phyloP scores from a whole-genome alignment of 2,113 vertebrate species.

The Rhipidura dahli region DNA sequence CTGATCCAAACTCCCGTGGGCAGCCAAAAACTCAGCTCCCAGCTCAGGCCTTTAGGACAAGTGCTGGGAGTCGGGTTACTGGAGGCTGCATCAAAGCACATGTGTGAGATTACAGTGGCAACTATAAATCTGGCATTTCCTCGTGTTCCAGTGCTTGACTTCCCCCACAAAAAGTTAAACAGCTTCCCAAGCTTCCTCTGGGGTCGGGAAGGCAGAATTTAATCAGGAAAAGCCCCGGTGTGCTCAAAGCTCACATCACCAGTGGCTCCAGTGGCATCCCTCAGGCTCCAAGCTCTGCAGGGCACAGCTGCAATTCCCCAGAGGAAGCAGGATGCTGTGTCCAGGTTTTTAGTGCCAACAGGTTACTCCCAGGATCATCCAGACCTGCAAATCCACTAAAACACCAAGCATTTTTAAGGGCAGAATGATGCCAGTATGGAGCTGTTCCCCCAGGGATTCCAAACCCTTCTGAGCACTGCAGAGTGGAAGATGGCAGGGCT shows the following conservation, averaged over 20 bases:
- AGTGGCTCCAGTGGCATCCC: neutral
- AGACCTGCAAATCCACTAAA: neutral
- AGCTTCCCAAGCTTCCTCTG: neutral
- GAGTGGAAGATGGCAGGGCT: neutral
- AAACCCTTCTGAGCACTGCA: neutral
- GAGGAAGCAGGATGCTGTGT: neutral
- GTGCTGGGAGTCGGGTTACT: neutral
- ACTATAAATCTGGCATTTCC: conserved; percentile 6
- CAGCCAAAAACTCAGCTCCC: neutral
- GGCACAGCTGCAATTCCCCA: neutral
- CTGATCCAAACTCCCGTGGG: neutral
- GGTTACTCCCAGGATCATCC: neutral
- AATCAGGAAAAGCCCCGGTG: neutral
- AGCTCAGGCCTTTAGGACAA: neutral
- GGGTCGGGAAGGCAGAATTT: neutral
- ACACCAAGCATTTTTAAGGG: neutral
- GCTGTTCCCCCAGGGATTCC: neutral
- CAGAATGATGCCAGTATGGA: neutral
- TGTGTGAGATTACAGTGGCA: neutral
- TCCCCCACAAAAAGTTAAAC: neutral
- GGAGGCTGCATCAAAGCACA: neutral
- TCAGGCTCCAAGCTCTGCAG: neutral
- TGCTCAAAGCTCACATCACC: neutral
- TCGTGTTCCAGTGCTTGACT: neutral
- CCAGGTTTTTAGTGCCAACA: neutral